Base-by-base conservation (phyloP, 2,113 vertebrate genomes). In the Dipodomys merriami region DNA sequence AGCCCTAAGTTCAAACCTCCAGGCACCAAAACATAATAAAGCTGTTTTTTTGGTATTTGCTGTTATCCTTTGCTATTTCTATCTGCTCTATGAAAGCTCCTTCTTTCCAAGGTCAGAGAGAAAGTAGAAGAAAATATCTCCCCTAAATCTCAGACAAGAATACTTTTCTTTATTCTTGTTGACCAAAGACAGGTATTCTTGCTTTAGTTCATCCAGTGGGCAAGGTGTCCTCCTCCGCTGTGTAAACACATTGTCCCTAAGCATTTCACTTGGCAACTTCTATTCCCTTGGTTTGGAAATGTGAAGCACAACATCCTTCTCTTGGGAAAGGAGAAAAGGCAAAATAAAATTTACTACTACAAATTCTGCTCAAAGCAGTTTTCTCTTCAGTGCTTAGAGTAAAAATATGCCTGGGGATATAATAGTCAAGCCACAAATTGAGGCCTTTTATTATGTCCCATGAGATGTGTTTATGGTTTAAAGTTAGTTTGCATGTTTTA, bases 351-450 rank as follows among this genome's bases (percentile, higher is more conserved):
- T 53, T 53, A 46, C 11, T 73, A 15, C 25, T 80, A 77, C 1
- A 68, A 33, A 73, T 89, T 81, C 11, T 25, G 91, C 67, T 91
- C 44, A 78, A 67, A 64, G 0, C 39, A 35, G 5, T 7, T 84
- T 86, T 72, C 20, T 6, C 35, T 83, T 73, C 82, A 7, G 72
- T 68, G 65, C 3, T 49, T 57, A 39, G 2, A 74, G 1, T 71
- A 1, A 64, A 44, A 1, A 1, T 62, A 2, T 60, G 1, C 67
- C n/a, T 22, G 0, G 0, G 1, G 11, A 84, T 2, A 0, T 5
- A 23, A 69, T 2, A 89, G 10, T 39, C 35, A 91, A 82, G 57
- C 0, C 1, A 15, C 2, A 9, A 46, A 7, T 76, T 71, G 49
- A 1, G 60, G 11, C 13, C 86, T 57, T 39, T 71, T 91, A 12